phyloP scores from a whole-genome alignment of 2,888 invertebrate species.

The Aplocera efformata region DNA sequence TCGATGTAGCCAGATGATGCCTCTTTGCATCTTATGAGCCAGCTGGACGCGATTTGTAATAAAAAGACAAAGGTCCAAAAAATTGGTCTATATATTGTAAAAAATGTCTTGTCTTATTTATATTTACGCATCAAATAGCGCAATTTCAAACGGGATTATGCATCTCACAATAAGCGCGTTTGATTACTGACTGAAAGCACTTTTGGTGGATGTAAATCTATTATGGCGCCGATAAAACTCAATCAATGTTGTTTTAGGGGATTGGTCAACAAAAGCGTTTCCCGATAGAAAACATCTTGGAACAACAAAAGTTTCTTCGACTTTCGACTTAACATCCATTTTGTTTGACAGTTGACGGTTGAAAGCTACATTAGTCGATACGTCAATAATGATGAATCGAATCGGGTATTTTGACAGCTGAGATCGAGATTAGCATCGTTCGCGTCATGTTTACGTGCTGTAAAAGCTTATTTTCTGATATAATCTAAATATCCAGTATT shows the following conservation, averaged over 20 bases:
- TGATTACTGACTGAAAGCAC: background rate
- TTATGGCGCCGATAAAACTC: slow-evolving; percentile 18
- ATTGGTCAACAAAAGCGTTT: slow-evolving; percentile 27
- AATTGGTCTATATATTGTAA: no score
- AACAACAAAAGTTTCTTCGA: slow-evolving; percentile 31
- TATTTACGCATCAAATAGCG: no score
- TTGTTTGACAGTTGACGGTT: slow-evolving; percentile 24
- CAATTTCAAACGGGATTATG: no score
- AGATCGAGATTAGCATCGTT: slow-evolving; percentile 13
- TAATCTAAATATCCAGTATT: no score
- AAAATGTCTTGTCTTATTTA: no score
- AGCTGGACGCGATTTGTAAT: no score
- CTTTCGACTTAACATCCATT: slow-evolving; percentile 31
- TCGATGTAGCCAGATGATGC: no score
- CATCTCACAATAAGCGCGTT: no score
- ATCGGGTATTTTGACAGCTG: slow-evolving; percentile 14
- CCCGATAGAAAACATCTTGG: slow-evolving; percentile 25
- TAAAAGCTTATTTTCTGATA: no score
- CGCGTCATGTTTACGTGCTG: no score
- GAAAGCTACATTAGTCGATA: slow-evolving; percentile 48
- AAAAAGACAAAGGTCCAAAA: no score
- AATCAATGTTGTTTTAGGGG: slow-evolving; percentile 23
- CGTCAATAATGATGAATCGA: slow-evolving; percentile 33
- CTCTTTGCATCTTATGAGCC: no score
- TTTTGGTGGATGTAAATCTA: slow-evolving; percentile 15